phyloP scores from a whole-genome alignment of 1,140 invertebrate species.

The Liolophura sinensis region DNA sequence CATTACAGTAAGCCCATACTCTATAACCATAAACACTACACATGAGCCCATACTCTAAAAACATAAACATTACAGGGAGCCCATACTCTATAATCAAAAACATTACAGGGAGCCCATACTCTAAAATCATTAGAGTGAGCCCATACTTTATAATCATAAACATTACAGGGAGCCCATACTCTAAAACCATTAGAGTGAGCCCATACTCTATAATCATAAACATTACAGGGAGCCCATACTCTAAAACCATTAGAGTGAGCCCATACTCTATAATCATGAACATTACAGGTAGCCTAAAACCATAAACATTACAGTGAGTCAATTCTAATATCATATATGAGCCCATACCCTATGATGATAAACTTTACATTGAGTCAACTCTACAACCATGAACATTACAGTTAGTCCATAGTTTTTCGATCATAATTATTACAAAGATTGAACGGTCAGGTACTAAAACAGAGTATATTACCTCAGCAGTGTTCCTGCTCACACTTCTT shows the following conservation, averaged over 20 bases:
- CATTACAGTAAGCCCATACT: neutral
- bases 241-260: neutral
- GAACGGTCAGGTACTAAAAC: no score
- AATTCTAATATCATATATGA: no score
- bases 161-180: no score
- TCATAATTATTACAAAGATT: no score
- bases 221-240: neutral
- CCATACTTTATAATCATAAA: constrained; percentile 44
- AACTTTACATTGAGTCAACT: no score
- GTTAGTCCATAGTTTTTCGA: no score
- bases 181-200: no score
- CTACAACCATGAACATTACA: no score
- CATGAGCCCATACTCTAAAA: neutral
- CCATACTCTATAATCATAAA: neutral
- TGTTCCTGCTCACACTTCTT: constrained; percentile 66
- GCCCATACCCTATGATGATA: no score
- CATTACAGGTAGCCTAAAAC: neutral
- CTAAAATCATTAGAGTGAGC: constrained; percentile 27
- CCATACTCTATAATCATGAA: neutral
- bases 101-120: neutral
- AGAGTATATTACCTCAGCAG: constrained; percentile 46
- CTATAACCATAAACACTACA: neutral
- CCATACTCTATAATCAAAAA: neutral
- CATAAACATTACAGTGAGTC: neutral
- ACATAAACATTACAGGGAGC: neutral